A percentile compares a stretch with the other conserved stretches of the same genome.
phyloP scores from a whole-genome alignment of 2,113 vertebrate species.

The Rousettus leschenaultii region DNA sequence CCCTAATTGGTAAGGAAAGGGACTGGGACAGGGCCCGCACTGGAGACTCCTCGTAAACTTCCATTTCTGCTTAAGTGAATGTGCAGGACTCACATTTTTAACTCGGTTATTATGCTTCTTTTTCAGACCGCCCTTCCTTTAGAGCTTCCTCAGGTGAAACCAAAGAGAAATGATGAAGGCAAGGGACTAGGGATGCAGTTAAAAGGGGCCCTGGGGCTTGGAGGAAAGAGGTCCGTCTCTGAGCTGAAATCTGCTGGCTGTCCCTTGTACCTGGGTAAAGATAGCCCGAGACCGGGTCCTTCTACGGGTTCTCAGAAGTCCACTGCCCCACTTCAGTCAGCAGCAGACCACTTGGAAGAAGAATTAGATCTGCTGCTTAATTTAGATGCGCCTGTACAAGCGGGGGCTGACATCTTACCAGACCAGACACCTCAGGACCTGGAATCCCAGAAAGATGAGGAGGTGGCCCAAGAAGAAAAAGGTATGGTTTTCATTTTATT shows the following conservation, averaged over 20 bases:
- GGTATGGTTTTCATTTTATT: conserved; percentile 69
- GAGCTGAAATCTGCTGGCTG: background rate
- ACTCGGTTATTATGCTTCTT: background rate
- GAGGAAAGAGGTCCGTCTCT: background rate
- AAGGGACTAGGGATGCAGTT: conserved; percentile 65
- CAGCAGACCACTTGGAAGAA: conserved; percentile 83
- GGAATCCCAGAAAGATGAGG: conserved; percentile 55
- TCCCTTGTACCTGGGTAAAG: conserved; percentile 40
- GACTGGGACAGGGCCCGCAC: background rate
- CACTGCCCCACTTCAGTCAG: background rate
- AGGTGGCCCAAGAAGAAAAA: conserved; percentile 48
- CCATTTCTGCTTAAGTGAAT: background rate
- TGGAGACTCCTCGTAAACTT: background rate
- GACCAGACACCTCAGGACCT: background rate
- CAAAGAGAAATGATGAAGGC: conserved; percentile 76
- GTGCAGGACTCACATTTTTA: background rate
- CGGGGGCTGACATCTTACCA: background rate
- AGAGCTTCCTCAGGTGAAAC: conserved; percentile 85
- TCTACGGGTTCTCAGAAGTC: conserved; percentile 8
- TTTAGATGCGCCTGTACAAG: conserved; percentile 82
- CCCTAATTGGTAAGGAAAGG: background rate
- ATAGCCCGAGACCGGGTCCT: background rate
- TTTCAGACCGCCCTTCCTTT: conserved; percentile 86
- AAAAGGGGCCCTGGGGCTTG: conserved; percentile 36
- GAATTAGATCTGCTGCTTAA: conserved; percentile 91